phyloP scores from a whole-genome alignment of 2,113 vertebrate genomes.

The Anguilla rostrata region DNA sequence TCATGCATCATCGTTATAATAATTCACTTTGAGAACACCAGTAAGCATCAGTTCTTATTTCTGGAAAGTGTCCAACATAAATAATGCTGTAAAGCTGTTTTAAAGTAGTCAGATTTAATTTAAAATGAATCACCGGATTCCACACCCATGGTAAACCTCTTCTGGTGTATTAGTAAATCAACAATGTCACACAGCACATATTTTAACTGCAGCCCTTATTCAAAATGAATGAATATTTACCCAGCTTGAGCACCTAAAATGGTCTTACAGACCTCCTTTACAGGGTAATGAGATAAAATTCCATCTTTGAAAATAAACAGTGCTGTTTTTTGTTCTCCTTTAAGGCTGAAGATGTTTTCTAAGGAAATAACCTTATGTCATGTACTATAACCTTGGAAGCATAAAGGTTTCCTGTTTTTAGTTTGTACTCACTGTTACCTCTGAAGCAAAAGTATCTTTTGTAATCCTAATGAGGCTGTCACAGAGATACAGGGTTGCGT shows the following conservation, averaged over 20 bases:
- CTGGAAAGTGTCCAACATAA: constrained; percentile 16
- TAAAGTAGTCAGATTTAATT: constrained; percentile 18
- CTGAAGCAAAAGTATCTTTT: background rate
- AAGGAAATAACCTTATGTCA: background rate
- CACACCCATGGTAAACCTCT: constrained; percentile 40
- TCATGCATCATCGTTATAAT: constrained; percentile 13
- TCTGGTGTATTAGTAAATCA: background rate
- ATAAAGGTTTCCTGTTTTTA: background rate
- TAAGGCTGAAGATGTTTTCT: background rate
- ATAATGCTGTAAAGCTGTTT: constrained; percentile 28
- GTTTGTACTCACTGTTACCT: background rate
- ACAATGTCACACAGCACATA: background rate
- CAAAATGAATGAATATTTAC: background rate
- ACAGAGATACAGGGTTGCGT: background rate
- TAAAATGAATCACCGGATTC: constrained; percentile 23
- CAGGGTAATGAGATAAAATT: background rate
- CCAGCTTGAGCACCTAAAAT: background rate
- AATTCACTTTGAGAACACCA: constrained; percentile 42
- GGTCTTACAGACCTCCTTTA: background rate
- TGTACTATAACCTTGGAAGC: background rate
- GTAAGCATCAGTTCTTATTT: constrained; percentile 30
- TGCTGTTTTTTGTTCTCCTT: background rate
- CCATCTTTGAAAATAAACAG: background rate
- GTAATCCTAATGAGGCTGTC: background rate
- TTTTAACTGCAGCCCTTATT: background rate